Evolutionary conservation across 2,888 invertebrate genomes (phyloP).

Genomic region (Eupithecia pulchellata): DNA sequence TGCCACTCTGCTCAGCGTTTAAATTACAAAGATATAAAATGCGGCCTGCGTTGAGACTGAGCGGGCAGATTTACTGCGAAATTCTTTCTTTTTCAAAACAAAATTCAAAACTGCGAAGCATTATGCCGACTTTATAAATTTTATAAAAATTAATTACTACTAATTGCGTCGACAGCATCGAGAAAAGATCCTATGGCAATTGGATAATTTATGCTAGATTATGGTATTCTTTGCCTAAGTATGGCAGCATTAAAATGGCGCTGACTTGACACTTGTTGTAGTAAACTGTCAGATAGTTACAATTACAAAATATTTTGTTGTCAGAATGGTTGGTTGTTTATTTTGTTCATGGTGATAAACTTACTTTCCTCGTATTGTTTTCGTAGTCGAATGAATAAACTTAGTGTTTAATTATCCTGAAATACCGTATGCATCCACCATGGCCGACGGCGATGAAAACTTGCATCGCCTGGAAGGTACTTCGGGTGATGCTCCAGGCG

Average conservation of each 20-base stretch:
- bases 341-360: background rate
- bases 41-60: too few relatives aligned
- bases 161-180: background rate
- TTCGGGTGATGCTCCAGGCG: slow-evolving; percentile 87
- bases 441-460: slow-evolving; percentile 83
- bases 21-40: too few relatives aligned
- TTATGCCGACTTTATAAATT: too few relatives aligned
- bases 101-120: too few relatives aligned
- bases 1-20: too few relatives aligned
- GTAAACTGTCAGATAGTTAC: background rate
- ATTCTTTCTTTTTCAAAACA: too few relatives aligned
- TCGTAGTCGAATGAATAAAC: background rate
- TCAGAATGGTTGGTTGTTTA: slow-evolving; percentile 20
- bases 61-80: too few relatives aligned
- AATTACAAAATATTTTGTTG: background rate
- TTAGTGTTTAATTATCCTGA: slow-evolving; percentile 20
- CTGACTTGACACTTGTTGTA: background rate
- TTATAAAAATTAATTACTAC: too few relatives aligned
- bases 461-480: slow-evolving; percentile 91
- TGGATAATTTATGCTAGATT: background rate
- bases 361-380: background rate
- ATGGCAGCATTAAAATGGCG: background rate
- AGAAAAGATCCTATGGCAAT: background rate
- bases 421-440: slow-evolving; percentile 40
- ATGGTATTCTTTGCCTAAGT: background rate